phyloP scores from a whole-genome alignment of 2,113 vertebrate genomes.

The Sardina pilchardus region DNA sequence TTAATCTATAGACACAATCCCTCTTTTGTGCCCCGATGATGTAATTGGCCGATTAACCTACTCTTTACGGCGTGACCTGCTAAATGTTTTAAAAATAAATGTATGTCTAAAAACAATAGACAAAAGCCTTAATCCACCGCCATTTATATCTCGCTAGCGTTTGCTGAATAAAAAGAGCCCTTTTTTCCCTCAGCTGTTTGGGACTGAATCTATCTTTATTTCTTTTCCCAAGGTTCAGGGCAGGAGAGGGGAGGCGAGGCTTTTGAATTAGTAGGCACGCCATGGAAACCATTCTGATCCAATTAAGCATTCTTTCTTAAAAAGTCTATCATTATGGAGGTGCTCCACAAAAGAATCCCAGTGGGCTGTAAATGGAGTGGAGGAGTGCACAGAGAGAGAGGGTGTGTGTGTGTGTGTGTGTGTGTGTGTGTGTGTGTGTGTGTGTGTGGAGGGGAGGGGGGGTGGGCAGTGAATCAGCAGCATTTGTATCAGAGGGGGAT shows the following conservation, averaged over 20 bases:
- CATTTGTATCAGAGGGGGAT: not conserved
- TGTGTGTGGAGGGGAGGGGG: too few species aligned
- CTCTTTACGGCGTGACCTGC: not conserved
- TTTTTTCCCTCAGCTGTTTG: not conserved
- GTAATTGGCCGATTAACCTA: not conserved
- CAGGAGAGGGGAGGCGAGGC: slow-evolving; percentile 26
- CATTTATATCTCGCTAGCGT: not conserved
- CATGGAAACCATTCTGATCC: slow-evolving; percentile 46
- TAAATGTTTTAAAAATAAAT: not conserved
- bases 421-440: too few species aligned
- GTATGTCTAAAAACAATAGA: not conserved
- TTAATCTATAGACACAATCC: not conserved
- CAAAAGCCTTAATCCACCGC: not conserved
- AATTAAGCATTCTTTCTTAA: slow-evolving; percentile 51
- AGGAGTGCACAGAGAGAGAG: too few species aligned
- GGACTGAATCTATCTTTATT: slow-evolving; percentile 35
- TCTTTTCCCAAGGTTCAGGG: slow-evolving; percentile 43
- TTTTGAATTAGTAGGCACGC: slow-evolving; percentile 42
- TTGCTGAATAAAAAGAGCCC: not conserved
- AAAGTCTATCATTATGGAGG: slow-evolving; percentile 36
- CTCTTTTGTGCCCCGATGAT: not conserved
- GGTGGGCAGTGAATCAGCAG: not conserved
- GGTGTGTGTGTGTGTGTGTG: too few species aligned
- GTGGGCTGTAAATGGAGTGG: slow-evolving; percentile 38
- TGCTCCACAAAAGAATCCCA: slow-evolving; percentile 39